These are phyloP conservation scores for Drosophila merina DNA, from an alignment of 2,888 invertebrate species.

Conservation along the genomic window DNA sequence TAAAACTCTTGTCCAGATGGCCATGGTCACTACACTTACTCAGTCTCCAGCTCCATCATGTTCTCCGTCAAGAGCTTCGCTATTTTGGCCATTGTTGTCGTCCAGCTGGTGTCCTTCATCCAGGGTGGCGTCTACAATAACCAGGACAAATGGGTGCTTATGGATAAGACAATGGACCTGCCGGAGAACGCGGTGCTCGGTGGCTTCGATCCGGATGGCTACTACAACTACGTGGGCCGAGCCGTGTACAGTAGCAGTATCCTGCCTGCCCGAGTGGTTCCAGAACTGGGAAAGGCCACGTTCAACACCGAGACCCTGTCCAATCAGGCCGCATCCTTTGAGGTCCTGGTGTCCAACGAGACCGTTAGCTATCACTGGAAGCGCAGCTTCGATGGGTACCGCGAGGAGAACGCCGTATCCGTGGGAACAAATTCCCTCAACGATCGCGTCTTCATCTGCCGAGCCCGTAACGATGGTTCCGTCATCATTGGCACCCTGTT, in stretches of 20 bases:
- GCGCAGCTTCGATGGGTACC: conserved; percentile 51
- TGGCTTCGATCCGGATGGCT: conserved; percentile 52
- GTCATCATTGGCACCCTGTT: conserved; percentile 44
- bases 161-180: conserved; percentile 22
- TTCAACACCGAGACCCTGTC: conserved; percentile 36
- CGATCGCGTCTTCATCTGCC: no score
- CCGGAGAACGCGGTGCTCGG: conserved; percentile 50
- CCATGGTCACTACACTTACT: not conserved
- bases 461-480: not conserved
- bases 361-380: conserved; percentile 47
- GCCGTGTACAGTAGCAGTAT: not conserved
- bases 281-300: conserved; percentile 39
- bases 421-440: conserved; percentile 44
- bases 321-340: conserved; percentile 1
- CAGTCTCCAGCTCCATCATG: conserved; percentile 37
- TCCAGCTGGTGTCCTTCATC: conserved; percentile 44
- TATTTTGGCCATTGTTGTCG: conserved; percentile 32
- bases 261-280: conserved; percentile 55
- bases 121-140: conserved; percentile 41
- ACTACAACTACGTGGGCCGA: conserved; percentile 59
- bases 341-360: conserved; percentile 28
- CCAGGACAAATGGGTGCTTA: conserved; percentile 41
- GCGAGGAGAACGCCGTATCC: conserved; percentile 38
- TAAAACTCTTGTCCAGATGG: conserved; percentile 9
- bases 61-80: conserved; percentile 24